Evolutionary conservation across 2,888 invertebrate genomes (phyloP), one percentile per base, ranked within the genome.

Genomic region (Polymixis lichenea): DNA sequence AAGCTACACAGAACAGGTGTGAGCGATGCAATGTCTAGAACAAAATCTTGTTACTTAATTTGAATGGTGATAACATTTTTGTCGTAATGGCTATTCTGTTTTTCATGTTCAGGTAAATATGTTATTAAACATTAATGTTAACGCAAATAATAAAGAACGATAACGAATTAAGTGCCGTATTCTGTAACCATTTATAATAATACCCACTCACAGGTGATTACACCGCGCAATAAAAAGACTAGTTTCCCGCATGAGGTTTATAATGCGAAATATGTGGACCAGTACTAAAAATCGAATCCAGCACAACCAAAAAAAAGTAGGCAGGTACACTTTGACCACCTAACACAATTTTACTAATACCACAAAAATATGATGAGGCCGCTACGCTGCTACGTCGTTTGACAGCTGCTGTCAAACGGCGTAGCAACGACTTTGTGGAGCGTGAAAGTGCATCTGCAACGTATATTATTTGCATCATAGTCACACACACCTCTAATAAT

Each of bases 321-420:
- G 8, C 8, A 46, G 19, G 25, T n/a, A 19, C 19, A 43, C 11
- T 7, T 49, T 4, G 38, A 22, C 15, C 1, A 55, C 11, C 13
- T 64, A 25, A 5, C 74, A 56, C 15, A 25, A 25, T 43, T 62
- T 62, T 1, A 51, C 5, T 43, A 43, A 4, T 25, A 75, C 43
- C 11, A 46, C 53, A 65, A 72, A 53, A 25, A 32, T 13, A 61
- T n/a, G 15, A 62, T 6, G 7, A 62, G 25, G 19, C 32, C 22
- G 72, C 80, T 84, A 72, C 84, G 62, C 62, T 58, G 58, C 72
- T 79, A 79, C 67, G 78, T 25, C 60, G 65, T 64, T 56, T 32
- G 65, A 79, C 64, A 80, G 51, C 46, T 22, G 15, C 55, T 79
- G 68, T 56, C 68, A 60, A 72, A 19, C 49, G 49, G 51, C 81